phyloP scores from a whole-genome alignment of 2,113 vertebrate genomes.

The Micronisus gabar region DNA sequence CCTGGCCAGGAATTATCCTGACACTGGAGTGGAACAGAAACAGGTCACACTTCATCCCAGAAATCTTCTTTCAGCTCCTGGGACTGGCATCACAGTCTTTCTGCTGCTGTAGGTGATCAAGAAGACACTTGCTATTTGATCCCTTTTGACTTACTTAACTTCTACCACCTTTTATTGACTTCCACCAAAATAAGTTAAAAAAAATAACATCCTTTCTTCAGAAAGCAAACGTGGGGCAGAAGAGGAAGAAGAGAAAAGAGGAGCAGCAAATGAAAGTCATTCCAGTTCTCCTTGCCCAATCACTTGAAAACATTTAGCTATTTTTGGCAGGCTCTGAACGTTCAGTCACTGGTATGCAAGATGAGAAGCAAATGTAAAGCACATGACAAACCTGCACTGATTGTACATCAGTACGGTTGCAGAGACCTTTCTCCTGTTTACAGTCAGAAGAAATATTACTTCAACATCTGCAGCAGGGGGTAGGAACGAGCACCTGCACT shows the following conservation, averaged over 20 bases:
- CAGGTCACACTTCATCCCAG: neutral
- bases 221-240: neutral
- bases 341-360: neutral
- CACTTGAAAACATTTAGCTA: conserved; percentile 4
- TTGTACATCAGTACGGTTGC: neutral
- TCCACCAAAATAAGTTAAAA: neutral
- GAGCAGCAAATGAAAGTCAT: neutral
- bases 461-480: neutral
- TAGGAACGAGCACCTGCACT: neutral
- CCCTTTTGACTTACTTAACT: neutral
- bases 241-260: neutral
- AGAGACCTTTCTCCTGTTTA: neutral
- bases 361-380: conserved; percentile 11
- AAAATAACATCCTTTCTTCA: neutral
- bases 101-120: neutral
- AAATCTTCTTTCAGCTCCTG: neutral
- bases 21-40: neutral
- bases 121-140: neutral
- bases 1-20: neutral
- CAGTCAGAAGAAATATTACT: neutral
- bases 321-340: neutral
- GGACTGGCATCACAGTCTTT: neutral
- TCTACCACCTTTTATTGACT: neutral
- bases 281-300: neutral
- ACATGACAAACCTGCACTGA: neutral